These are phyloP conservation scores for Syrista parreyssii DNA, from an alignment of 2,888 invertebrate genomes.

Conservation along the genomic window DNA sequence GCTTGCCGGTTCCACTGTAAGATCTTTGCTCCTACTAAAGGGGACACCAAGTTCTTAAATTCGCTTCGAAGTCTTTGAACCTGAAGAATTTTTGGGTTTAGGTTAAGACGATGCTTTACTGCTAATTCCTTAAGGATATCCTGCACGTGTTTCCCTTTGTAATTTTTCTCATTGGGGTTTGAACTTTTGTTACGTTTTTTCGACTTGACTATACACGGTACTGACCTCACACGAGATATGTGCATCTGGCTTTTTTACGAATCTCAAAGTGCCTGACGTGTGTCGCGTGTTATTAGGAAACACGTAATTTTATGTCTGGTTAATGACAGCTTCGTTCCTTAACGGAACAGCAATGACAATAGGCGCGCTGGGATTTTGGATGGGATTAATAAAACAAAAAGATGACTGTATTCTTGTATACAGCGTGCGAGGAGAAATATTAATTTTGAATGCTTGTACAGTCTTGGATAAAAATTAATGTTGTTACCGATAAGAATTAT, in stretches of 20 bases:
- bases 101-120: background rate
- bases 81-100: background rate
- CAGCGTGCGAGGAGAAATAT: background rate
- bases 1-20: slow-evolving; percentile 21
- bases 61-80: background rate
- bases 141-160: background rate
- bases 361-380: background rate
- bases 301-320: slow-evolving; percentile 9
- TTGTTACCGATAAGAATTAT: background rate
- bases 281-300: background rate
- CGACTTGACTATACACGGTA: background rate
- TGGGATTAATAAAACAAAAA: background rate
- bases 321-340: background rate
- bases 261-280: slow-evolving; percentile 6
- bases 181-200: background rate
- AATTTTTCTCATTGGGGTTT: background rate
- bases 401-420: background rate
- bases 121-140: background rate
- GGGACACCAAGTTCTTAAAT: background rate
- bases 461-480: background rate
- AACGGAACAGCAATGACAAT: background rate
- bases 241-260: background rate
- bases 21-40: background rate
- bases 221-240: background rate
- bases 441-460: background rate